Evolutionary conservation across 2,113 vertebrate species (phyloP).

Genomic region (Steatornis caripensis): DNA sequence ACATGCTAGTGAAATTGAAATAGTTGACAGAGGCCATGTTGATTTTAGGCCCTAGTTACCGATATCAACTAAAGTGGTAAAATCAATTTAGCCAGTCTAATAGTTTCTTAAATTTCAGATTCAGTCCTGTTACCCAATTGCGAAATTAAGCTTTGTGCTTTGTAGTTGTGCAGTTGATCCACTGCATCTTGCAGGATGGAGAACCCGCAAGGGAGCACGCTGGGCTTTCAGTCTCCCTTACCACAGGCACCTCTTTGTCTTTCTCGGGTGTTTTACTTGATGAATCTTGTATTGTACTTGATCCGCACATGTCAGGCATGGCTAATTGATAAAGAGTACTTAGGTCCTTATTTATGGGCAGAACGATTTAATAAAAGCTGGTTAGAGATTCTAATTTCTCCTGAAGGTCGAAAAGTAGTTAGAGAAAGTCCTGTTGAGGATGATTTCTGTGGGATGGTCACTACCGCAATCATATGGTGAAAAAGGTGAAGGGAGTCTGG

Average conservation of each 20-base stretch:
- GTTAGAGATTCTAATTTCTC: not conserved
- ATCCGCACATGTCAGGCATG: not conserved
- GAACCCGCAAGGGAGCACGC: fast-evolving
- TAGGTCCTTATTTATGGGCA: not conserved
- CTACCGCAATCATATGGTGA: not conserved
- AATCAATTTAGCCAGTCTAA: not conserved
- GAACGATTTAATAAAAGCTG: not conserved
- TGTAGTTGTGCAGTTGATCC: not conserved
- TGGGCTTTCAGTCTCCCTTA: not conserved
- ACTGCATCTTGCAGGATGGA: not conserved
- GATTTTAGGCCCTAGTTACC: not conserved
- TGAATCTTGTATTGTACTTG: not conserved
- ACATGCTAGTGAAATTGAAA: not conserved
- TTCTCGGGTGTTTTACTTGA: not conserved
- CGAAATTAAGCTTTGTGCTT: not conserved
- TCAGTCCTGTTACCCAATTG: not conserved
- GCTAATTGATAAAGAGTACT: not conserved
- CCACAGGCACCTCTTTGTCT: not conserved
- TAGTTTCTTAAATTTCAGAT: not conserved
- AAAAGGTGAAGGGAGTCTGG: not conserved
- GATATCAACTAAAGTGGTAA: not conserved
- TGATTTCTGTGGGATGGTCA: not conserved
- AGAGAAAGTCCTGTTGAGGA: not conserved
- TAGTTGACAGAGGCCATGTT: not conserved
- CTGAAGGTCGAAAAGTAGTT: not conserved